A percentile compares a stretch with the other conserved stretches of the same genome.
phyloP scores from a whole-genome alignment of 1,140 invertebrate genomes.

The Leptonema lineaticorne region DNA sequence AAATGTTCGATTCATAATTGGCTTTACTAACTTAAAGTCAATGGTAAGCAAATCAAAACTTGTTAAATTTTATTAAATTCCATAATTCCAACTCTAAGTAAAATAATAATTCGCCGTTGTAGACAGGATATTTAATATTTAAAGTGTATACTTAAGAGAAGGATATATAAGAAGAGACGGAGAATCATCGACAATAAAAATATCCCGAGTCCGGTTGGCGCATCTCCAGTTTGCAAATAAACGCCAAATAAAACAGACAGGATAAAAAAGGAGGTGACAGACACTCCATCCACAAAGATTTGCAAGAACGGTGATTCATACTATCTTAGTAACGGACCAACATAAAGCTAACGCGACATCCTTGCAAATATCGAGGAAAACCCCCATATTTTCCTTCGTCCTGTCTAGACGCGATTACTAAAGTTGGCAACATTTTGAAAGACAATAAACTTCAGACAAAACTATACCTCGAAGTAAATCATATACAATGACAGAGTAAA shows the following conservation, averaged over 20 bases:
- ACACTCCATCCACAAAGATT: slow-evolving; percentile 3
- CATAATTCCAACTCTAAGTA: no score
- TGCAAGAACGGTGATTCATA: slow-evolving; percentile 4
- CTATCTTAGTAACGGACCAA: neutral
- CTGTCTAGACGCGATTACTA: slow-evolving; percentile 19
- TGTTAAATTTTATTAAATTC: no score
- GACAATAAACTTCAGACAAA: neutral
- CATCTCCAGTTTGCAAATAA: slow-evolving; percentile 35
- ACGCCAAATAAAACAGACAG: slow-evolving; percentile 31
- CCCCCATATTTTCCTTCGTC: neutral
- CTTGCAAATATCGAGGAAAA: neutral
- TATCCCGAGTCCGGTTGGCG: slow-evolving; percentile 28
- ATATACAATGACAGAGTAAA: neutral
- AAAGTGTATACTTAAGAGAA: neutral
- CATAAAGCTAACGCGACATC: neutral
- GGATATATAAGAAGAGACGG: neutral
- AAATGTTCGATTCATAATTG: no score
- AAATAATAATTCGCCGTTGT: no score
- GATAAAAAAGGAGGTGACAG: slow-evolving; percentile 12
- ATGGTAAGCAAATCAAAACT: no score
- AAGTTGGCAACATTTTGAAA: slow-evolving; percentile 7
- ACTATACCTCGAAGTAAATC: neutral
- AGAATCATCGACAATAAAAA: slow-evolving; percentile 28
- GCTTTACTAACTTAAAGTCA: no score
- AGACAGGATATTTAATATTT: no score